phyloP scores from a whole-genome alignment of 2,888 invertebrate genomes.

The Lypha dubia region DNA sequence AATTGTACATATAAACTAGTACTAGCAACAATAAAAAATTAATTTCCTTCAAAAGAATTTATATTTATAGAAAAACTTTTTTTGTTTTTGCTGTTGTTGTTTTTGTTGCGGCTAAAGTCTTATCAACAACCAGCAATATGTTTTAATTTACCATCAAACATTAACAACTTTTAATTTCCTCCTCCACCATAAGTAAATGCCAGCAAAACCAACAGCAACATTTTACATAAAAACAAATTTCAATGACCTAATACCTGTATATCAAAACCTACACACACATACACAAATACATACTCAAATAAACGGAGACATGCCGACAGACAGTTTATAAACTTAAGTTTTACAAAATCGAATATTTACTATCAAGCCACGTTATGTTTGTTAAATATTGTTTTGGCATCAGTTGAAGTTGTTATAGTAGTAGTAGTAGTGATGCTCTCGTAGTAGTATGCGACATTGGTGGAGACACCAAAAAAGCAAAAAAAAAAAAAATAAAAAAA shows the following conservation, averaged over 20 bases:
- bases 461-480: constrained; percentile 19
- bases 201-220: not conserved
- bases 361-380: constrained; percentile 52
- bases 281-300: not conserved
- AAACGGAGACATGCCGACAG: constrained; percentile 5
- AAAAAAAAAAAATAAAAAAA: not conserved
- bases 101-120: constrained; percentile 36
- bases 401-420: constrained; percentile 42
- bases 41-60: constrained; percentile 60
- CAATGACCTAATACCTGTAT: constrained; percentile 69
- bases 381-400: constrained; percentile 65
- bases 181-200: constrained; percentile 54
- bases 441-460: constrained; percentile 53
- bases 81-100: too few species aligned
- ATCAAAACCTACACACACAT: constrained; percentile 19
- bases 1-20: constrained; percentile 16
- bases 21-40: constrained; percentile 23
- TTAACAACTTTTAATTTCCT: constrained; percentile 73
- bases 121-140: constrained; percentile 72
- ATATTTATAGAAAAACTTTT: constrained; percentile 48
- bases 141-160: constrained; percentile 72
- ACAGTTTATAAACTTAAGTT: constrained; percentile 64
- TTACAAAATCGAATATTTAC: constrained; percentile 61
- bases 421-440: constrained; percentile 4
- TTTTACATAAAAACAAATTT: constrained; percentile 61